Percentiles rank a stretch among this genome's conserved stretches.
phyloP scores from a whole-genome alignment of 2,888 invertebrate genomes.

The Zygothrica quintamaculata region DNA sequence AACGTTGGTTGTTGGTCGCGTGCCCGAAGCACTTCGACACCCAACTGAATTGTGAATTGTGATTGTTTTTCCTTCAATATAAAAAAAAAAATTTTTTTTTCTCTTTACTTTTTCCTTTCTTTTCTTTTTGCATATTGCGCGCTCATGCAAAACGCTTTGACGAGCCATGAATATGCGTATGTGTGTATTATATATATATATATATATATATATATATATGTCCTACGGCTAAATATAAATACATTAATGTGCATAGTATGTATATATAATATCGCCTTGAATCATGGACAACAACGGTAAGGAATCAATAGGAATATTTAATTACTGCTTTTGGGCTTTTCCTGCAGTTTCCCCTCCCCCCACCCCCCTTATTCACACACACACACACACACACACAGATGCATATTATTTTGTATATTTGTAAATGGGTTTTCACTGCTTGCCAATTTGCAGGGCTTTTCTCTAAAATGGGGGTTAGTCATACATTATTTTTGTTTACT shows the following conservation, averaged over 20 bases:
- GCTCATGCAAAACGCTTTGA: slow-evolving; percentile 65
- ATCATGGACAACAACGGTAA: slow-evolving; percentile 42
- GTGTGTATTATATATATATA: slow-evolving; percentile 17
- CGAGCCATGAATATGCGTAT: slow-evolving; percentile 36
- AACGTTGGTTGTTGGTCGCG: slow-evolving; percentile 81
- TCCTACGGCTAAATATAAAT: slow-evolving; percentile 74
- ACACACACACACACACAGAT: too few relatives aligned
- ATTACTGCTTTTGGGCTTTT: slow-evolving; percentile 41
- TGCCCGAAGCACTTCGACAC: slow-evolving; percentile 84
- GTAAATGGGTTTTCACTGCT: slow-evolving; percentile 12
- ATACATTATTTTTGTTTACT: slow-evolving; percentile 35
- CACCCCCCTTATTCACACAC: too few relatives aligned
- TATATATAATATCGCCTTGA: slow-evolving; percentile 56
- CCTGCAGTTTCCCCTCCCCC: background rate
- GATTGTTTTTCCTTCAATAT: slow-evolving; percentile 69
- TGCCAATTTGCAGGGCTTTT: slow-evolving; percentile 41
- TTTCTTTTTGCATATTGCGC: slow-evolving; percentile 47
- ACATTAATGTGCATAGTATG: slow-evolving; percentile 57
- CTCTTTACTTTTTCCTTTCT: slow-evolving; percentile 28
- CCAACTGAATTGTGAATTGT: slow-evolving; percentile 81
- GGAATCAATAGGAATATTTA: slow-evolving; percentile 38
- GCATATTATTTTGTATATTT: slow-evolving; percentile 1
- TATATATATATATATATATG: slow-evolving; percentile 21
- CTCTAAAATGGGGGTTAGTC: slow-evolving; percentile 63
- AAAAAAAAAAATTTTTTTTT: too few relatives aligned